Conservation (phyloP, 2,797 vertebrate genomes). For the Hippoglossus hippoglossus region DNA sequence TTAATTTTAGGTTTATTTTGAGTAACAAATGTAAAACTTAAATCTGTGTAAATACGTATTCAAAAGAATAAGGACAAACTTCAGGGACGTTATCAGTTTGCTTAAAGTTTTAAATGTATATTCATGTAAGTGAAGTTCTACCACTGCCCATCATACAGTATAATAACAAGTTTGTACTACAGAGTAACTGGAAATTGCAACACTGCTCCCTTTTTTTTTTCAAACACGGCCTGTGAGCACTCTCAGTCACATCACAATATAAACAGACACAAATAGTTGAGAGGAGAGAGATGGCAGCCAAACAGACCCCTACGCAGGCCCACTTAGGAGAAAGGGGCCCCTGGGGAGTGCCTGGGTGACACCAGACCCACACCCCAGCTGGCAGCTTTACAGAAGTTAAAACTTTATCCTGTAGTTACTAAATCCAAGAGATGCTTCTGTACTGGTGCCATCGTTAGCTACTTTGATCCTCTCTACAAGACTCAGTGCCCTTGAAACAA, state of each 20-base stretch:
- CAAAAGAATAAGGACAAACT: too few relatives aligned
- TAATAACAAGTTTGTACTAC: not conserved
- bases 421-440: slow-evolving; percentile 36
- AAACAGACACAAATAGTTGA: slow-evolving; percentile 30
- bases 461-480: slow-evolving; percentile 44
- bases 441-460: slow-evolving; percentile 32
- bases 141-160: not conserved
- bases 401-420: slow-evolving; percentile 1
- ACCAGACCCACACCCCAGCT: slow-evolving; percentile 50
- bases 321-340: slow-evolving; percentile 52
- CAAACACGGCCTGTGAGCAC: slow-evolving; percentile 2
- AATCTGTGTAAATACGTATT: too few relatives aligned
- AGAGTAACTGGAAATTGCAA: not conserved
- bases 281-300: slow-evolving; percentile 39
- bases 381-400: slow-evolving; percentile 38
- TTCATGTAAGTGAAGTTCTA: not conserved
- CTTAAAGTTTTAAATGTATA: too few relatives aligned
- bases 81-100: not conserved
- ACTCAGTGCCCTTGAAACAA: slow-evolving; percentile 14
- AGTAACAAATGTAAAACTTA: too few relatives aligned
- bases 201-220: not conserved
- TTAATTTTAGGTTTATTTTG: too few relatives aligned
- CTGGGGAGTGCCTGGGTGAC: slow-evolving; percentile 38
- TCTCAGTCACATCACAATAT: slow-evolving; percentile 15
- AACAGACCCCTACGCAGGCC: slow-evolving; percentile 44